Evolutionary conservation across 35 echinoderm and acorn worm genomes (phyloP).

Genomic region (Lytechinus variegatus): DNA sequence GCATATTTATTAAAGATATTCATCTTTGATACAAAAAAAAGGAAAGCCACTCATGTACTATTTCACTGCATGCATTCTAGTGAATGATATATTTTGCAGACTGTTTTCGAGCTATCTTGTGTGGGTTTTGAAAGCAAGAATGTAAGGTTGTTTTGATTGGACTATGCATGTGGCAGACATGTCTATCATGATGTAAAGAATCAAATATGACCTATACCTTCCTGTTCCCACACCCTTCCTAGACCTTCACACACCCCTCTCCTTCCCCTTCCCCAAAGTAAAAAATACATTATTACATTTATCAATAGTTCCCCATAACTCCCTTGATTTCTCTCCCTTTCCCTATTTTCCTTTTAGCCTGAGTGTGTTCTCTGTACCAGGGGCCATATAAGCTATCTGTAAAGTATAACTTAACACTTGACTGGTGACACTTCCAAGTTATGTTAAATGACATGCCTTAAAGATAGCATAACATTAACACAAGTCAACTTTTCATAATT

Average conservation of each 20-base stretch:
- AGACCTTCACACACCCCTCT: neutral
- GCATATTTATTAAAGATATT: too few relatives aligned
- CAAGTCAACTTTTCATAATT: too few relatives aligned
- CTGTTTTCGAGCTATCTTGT: neutral
- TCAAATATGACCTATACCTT: neutral
- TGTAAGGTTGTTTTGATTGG: neutral
- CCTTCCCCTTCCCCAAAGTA: neutral
- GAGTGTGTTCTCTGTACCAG: too few relatives aligned
- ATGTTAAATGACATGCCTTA: too few relatives aligned
- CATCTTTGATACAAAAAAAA: too few relatives aligned
- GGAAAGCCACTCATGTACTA: too few relatives aligned
- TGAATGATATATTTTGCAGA: neutral
- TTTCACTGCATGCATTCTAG: neutral
- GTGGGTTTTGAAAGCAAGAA: neutral
- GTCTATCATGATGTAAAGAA: neutral
- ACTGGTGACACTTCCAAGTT: too few relatives aligned
- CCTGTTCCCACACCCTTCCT: constrained; percentile 1
- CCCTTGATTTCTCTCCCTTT: neutral
- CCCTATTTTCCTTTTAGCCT: neutral
- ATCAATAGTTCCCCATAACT: neutral
- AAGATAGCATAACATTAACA: too few relatives aligned
- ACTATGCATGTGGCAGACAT: neutral
- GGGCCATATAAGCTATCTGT: neutral
- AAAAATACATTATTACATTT: neutral
- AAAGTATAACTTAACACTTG: too few relatives aligned